Evolutionary conservation across 2,113 vertebrate species (phyloP), one percentile per base, ranked within the genome.

Genomic region (Oostethus manadensis): DNA sequence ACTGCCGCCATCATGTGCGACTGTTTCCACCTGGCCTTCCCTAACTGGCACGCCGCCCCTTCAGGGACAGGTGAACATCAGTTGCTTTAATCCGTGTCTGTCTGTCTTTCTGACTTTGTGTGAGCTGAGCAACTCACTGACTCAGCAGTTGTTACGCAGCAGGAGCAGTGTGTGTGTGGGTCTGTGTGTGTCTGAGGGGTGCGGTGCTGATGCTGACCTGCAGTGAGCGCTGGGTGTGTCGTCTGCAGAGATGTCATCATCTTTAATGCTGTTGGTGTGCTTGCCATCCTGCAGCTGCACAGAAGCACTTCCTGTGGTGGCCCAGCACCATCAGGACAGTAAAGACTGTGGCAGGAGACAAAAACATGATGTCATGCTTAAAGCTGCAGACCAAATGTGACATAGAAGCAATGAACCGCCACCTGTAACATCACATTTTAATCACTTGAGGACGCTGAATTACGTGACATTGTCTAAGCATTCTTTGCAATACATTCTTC

Each of bases 11-110:
- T 85, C 89, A 99, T 98, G 96, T 98, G 96, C 80, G 96, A 99
- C 94, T 98, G 95, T 84, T 99, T 99, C 89, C 96, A 98, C 87
- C 87, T 95, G 87, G 92, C 94, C 78, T 94, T 99, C 89, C 95
- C 95, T 84, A 93, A 94, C 93, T 98, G 96, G 96, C 91, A 93
- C 71, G 95, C 92, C 65, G 94, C 92, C 88, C 89, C 93, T 75
- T 93, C 95, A 77, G 93, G 92, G 88, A 91, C 93, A 80, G 95
- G 95, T 96, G 94, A 91, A 94, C 92, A 90, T 84, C 76, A 4
- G 83, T 87, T 84, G 85, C 55, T 70, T 57, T 51, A 45, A 42
- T 69, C 8, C 4, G 5, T 33, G 29, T 66, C 0, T 58, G 33
- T 47, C 56, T 18, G 10, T 60, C 35, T 16, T 1, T 17, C 15